These are phyloP conservation scores for Scelioninae gen. 2 DNA, from an alignment of 2,888 invertebrate genomes.

Conservation along the genomic window DNA sequence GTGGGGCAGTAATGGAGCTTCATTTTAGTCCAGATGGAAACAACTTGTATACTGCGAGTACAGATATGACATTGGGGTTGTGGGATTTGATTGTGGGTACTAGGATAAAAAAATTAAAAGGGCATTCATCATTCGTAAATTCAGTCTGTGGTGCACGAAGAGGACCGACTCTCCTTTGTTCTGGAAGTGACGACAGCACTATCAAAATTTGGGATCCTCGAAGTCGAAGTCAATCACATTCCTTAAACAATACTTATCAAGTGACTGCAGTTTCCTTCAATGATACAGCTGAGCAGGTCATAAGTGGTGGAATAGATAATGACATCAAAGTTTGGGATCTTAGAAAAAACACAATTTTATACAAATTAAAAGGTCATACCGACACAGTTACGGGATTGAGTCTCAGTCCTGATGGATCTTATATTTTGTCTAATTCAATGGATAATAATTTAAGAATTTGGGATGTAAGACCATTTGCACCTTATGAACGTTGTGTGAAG, in stretches of 20 bases:
- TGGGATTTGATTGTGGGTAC: constrained; percentile 96
- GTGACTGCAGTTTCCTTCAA: constrained; percentile 94
- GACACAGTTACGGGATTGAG: constrained; percentile 96
- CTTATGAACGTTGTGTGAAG: constrained; percentile 94
- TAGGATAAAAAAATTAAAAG: constrained; percentile 92
- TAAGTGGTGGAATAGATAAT: constrained; percentile 97
- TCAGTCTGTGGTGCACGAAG: constrained; percentile 85
- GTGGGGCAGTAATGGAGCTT: constrained; percentile 95
- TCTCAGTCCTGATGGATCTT: constrained; percentile 90
- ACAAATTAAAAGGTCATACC: constrained; percentile 92
- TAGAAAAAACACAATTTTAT: constrained; percentile 89
- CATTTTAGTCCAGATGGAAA: constrained; percentile 90
- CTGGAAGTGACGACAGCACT: constrained; percentile 96
- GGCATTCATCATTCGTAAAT: constrained; percentile 87
- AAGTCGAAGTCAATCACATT: constrained; percentile 86
- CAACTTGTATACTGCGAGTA: constrained; percentile 92
- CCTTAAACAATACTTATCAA: constrained; percentile 85
- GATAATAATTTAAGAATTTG: constrained; percentile 96
- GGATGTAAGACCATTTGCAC: constrained; percentile 97
- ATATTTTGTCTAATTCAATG: constrained; percentile 96
- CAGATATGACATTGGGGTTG: constrained; percentile 94
- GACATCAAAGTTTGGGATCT: constrained; percentile 99
- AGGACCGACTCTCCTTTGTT: constrained; percentile 93
- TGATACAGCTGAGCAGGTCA: constrained; percentile 96
- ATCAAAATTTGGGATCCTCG: constrained; percentile 95